Base-by-base conservation (phyloP, 2,797 vertebrate genomes). In the Selene dorsalis region DNA sequence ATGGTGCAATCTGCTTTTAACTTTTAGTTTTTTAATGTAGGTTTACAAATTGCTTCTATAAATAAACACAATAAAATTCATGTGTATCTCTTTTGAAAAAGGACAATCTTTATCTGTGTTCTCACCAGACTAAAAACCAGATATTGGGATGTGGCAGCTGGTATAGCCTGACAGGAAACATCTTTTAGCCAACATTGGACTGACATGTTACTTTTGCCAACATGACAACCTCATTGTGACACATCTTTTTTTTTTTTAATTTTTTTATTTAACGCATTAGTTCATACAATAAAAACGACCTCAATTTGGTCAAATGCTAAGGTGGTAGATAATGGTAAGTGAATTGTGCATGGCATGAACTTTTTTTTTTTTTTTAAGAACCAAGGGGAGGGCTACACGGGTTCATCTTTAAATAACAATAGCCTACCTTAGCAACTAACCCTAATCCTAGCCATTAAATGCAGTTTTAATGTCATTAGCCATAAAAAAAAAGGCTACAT, bases 61-160 rank as follows among this genome's bases (percentile, higher is more conserved):
- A 79, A 87, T 90, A 88, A 90, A 91, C 43, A 50, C 26, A 4
- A 57, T 50, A 41, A 61, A 73, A 41, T n/a, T n/a, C 70, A 41
- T 43, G 22, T 69, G 9, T 20, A 30, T 56, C 53, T 28, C 53
- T 28, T 4, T 53, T 52, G 18, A 50, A 50, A 59, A 50, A 8
- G 3, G 20, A 11, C 43, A 3, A 53, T 39, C 3, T 18, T 6
- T 60, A 20, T 4, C 4, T 38, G 2, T 39, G 60, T 1, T 52
- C 69, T 75, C 0, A 11, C 35, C n/a, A 57, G 13, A 52, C 1
- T 30, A n/a, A 50, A 45, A 4, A 5, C 22, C 13, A 16, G 5
- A 67, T 52, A 41, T 30, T 38, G 3, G 24, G 11, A 65, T 66
- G 9, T 0, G 18, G 0, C 4, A 45, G 45, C 1, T 22, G 18